Conservation (phyloP, 2,113 vertebrate genomes). For the Notothenia coriiceps region DNA sequence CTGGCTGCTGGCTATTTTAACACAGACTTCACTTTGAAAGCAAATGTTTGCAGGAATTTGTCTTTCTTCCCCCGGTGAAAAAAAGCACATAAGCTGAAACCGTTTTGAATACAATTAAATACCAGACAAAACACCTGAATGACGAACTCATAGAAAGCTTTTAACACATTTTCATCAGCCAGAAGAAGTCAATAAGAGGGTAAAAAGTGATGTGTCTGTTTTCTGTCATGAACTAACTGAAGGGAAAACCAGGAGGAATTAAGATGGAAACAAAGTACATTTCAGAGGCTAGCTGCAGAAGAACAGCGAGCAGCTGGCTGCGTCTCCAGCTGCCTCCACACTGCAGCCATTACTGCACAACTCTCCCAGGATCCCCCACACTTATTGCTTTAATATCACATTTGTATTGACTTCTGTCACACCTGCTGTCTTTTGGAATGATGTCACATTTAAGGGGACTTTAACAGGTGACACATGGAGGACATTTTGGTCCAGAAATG, state of each 20-base stretch:
- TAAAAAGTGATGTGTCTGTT: constrained; percentile 38
- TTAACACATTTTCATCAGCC: constrained; percentile 18
- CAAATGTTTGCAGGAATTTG: constrained; percentile 59
- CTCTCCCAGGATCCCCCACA: constrained; percentile 81
- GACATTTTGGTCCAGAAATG: constrained; percentile 84
- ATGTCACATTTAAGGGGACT: constrained; percentile 66
- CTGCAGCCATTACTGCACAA: constrained; percentile 68
- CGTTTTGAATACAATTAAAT: constrained; percentile 42
- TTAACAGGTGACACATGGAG: constrained; percentile 87
- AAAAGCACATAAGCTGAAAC: constrained; percentile 40
- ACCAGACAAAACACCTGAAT: constrained; percentile 19
- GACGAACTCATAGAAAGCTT: constrained; percentile 5
- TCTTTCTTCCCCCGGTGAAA: constrained; percentile 17
- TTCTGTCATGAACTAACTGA: constrained; percentile 40
- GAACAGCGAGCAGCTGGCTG: constrained; percentile 60
- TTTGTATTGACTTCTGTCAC: constrained; percentile 89
- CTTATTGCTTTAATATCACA: constrained; percentile 90
- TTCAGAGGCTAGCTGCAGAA: constrained; percentile 17
- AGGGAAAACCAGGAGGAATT: constrained; percentile 46
- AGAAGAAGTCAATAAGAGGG: constrained; percentile 20
- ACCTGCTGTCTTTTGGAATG: constrained; percentile 85
- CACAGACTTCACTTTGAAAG: constrained; percentile 67
- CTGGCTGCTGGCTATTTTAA: constrained; percentile 71
- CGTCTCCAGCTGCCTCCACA: constrained; percentile 71
- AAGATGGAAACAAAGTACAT: constrained; percentile 39